Conservation (phyloP, 2,888 invertebrate genomes). For the Eupithecia dodoneata region DNA sequence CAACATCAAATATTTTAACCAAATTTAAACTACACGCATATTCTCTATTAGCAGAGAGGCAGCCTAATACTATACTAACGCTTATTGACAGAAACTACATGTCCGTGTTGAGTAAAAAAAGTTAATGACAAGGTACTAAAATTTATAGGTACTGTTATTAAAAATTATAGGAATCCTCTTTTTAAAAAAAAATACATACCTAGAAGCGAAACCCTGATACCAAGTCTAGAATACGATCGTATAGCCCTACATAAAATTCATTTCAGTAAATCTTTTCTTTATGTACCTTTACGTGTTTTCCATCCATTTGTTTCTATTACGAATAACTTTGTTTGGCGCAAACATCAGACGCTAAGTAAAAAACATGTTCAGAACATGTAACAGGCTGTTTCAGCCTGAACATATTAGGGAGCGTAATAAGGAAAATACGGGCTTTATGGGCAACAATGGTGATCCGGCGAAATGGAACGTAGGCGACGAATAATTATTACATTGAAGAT, state of each 20-base stretch:
- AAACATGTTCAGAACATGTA: conserved; percentile 61
- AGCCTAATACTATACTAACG: too few species aligned
- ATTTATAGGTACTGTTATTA: too few species aligned
- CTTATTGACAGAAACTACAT: too few species aligned
- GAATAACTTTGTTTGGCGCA: conserved; percentile 28
- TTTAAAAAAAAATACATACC: too few species aligned
- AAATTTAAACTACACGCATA: too few species aligned
- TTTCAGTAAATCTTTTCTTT: not conserved
- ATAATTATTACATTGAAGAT: conserved; percentile 17
- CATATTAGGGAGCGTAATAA: conserved; percentile 65
- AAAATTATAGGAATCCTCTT: too few species aligned
- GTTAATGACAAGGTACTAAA: too few species aligned
- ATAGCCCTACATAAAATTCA: not conserved
- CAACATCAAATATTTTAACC: too few species aligned
- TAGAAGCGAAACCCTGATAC: not conserved
- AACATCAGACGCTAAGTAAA: conserved; percentile 46
- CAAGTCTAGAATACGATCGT: not conserved
- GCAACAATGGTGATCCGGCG: conserved; percentile 64
- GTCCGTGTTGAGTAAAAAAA: too few species aligned
- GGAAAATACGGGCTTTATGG: conserved; percentile 68
- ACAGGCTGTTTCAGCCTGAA: conserved; percentile 63
- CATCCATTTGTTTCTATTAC: conserved; percentile 9
- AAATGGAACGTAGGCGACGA: conserved; percentile 64
- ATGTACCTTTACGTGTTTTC: not conserved
- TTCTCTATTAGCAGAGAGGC: too few species aligned